Base-by-base conservation (phyloP, 2,888 invertebrate species). In the Apamea sordens region DNA sequence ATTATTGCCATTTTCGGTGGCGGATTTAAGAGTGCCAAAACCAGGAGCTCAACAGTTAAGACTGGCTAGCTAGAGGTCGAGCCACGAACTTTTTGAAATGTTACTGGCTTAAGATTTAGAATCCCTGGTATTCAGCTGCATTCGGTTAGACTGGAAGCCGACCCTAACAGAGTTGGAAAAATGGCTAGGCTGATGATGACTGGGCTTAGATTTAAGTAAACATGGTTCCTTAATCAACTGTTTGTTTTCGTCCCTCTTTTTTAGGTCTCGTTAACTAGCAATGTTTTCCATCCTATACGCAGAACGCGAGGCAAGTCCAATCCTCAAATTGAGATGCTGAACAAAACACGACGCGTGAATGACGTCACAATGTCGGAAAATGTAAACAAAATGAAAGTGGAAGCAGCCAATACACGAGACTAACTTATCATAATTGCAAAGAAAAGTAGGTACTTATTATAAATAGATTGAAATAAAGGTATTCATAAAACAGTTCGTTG, bases 371-470 rank as follows among this genome's bases (percentile, higher is more conserved):
- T 44, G 50, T 75, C n/a, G 24, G 47, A 47, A 36, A 53, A 70
- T 70, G 69, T 71, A 61, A 80, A 83, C 71, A 71, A 41, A 63
- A 68, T 44, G 75, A 75, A 83, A 81, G 67, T 83, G 67, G 65
- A 80, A 68, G 71, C 61, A 47, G 36, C 47, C 82, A 36, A 53
- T 56, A 73, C 64, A 50, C 41, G 63, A 81, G 65, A 56, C 44
- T 53, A 11, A 28, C 61, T 64, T 73, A 70, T 73, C 59, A 41
- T 70, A 71, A n/a, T n/a, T 21, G 28, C 50, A 79, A 65, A 73
- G 28, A 79, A 6, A 6, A 28, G 13, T 32, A 4, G 24, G 13
- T 41, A 28, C 15, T 36, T 47, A n/a, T 24, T 15, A 32, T n/a
- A 47, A 32, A 18, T 10, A 24, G 36, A n/a, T 21, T 15, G 15